Percentiles rank a stretch among this genome's conserved stretches.
Evolutionary conservation across 2,797 vertebrate genomes (phyloP).

Genomic region (Myotis vivesi): DNA sequence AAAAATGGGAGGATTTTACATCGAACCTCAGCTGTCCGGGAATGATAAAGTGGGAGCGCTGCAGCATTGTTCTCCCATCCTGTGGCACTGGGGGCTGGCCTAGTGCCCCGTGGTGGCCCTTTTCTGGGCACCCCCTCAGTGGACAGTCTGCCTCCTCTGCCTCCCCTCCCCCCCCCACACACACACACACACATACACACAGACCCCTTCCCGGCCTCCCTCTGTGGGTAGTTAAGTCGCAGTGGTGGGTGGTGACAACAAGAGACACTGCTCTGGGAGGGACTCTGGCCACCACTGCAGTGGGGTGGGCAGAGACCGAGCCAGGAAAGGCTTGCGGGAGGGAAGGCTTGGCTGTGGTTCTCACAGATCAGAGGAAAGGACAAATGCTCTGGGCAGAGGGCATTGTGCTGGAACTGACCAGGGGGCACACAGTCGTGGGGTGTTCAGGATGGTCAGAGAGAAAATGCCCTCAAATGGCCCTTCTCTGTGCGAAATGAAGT

Average conservation of each 20-base stretch:
- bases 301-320: background rate
- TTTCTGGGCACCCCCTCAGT: background rate
- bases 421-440: background rate
- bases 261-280: background rate
- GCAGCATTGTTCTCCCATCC: background rate
- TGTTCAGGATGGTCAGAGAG: too few species aligned
- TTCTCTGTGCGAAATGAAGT: background rate
- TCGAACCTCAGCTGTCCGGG: background rate
- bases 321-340: background rate
- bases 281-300: background rate
- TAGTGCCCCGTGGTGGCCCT: accelerated
- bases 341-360: background rate
- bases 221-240: background rate
- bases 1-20: background rate
- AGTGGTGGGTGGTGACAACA: background rate
- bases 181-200: too few species aligned
- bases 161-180: too few species aligned
- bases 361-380: background rate
- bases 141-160: background rate
- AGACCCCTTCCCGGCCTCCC: too few species aligned
- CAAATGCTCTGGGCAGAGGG: background rate
- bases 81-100: too few species aligned
- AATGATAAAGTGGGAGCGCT: background rate
- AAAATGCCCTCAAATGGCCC: background rate
- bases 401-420: background rate